A percentile compares a stretch with the other conserved stretches of the same genome.
Evolutionary conservation across 2,113 vertebrate species (phyloP).

Genomic region (Agapornis roseicollis): DNA sequence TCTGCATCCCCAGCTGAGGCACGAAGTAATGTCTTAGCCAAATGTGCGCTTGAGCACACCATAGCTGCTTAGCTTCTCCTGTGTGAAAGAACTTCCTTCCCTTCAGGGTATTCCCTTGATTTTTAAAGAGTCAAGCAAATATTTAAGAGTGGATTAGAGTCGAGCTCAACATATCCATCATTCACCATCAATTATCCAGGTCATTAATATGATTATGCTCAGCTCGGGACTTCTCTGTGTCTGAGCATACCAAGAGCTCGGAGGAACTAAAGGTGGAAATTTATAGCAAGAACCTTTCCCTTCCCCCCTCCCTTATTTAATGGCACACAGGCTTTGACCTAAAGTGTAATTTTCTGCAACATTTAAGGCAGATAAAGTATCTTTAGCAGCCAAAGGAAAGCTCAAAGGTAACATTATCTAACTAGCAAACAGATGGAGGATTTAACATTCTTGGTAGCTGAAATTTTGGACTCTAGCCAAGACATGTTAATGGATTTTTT

Average conservation of each 20-base stretch:
- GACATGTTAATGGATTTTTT: conserved; percentile 68
- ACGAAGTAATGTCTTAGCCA: conserved; percentile 34
- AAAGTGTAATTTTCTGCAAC: conserved; percentile 74
- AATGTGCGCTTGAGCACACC: not conserved
- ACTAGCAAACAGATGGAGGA: conserved; percentile 70
- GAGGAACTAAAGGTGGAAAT: conserved; percentile 50
- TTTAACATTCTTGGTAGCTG: conserved; percentile 70
- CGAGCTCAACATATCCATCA: conserved; percentile 60
- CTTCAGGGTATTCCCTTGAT: conserved; percentile 58
- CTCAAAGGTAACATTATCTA: conserved; percentile 74
- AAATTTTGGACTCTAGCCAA: conserved; percentile 62
- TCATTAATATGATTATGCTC: conserved; percentile 56
- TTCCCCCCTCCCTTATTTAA: conserved; percentile 30
- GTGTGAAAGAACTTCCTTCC: conserved; percentile 48
- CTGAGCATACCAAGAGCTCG: conserved; percentile 20
- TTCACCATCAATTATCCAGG: conserved; percentile 63
- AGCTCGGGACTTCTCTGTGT: conserved; percentile 8
- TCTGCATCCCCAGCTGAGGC: conserved; percentile 24
- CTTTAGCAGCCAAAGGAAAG: conserved; percentile 70
- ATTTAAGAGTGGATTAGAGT: conserved; percentile 67
- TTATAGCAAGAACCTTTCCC: conserved; percentile 33
- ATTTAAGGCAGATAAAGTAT: conserved; percentile 72
- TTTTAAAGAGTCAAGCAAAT: conserved; percentile 59
- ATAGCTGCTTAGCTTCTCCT: conserved; percentile 23
- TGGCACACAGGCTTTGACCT: conserved; percentile 64